Evolutionary conservation across 2,113 vertebrate genomes (phyloP).

Genomic region (Acrocephalus kingi): DNA sequence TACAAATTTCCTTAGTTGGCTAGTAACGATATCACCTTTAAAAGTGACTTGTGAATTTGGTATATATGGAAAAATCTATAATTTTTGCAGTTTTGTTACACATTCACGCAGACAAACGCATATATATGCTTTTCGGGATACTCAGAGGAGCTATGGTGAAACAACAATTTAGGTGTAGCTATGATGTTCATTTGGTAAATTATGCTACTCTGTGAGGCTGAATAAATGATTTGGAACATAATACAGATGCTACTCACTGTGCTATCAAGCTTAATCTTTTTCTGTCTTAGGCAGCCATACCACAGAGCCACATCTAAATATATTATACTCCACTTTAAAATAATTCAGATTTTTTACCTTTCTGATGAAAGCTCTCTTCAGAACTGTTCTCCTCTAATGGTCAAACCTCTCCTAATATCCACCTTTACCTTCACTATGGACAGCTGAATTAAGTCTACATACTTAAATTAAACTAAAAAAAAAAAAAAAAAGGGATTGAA

Average conservation of each 20-base stretch:
- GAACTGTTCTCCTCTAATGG: neutral
- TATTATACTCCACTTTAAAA: neutral
- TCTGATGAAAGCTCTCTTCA: neutral
- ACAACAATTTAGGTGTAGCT: neutral
- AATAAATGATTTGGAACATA: neutral
- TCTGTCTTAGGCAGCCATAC: neutral
- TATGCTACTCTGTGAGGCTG: neutral
- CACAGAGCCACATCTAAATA: neutral
- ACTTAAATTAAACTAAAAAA: neutral
- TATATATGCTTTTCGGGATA: neutral
- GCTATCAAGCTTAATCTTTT: neutral
- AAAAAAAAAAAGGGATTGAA: neutral
- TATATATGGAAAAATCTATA: neutral
- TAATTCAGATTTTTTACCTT: neutral
- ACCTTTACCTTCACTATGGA: neutral
- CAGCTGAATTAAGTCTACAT: neutral
- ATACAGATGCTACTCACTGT: neutral
- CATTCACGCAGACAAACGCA: neutral
- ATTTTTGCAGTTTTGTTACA: neutral
- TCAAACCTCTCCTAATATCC: neutral
- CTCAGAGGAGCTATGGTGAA: neutral
- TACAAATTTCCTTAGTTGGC: neutral
- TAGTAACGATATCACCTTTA: neutral
- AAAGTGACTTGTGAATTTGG: neutral
- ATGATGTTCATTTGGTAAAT: neutral